Percentiles rank a stretch among this genome's conserved stretches.
These are phyloP conservation scores for Unio delphinus DNA, from an alignment of 2,888 invertebrate genomes.

Conservation along the genomic window DNA sequence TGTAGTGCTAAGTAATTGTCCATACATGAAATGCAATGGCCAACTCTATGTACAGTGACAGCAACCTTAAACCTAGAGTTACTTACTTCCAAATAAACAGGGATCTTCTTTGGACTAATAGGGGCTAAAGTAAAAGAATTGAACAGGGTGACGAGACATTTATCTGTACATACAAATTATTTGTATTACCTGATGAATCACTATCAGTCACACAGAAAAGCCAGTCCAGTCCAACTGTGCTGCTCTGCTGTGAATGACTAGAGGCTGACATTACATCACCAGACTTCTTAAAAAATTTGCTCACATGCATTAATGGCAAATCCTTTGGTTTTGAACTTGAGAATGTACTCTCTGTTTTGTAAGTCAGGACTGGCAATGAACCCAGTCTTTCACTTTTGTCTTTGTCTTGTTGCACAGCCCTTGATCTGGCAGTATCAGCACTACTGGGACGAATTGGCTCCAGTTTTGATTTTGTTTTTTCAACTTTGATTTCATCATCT, in stretches of 20 bases:
- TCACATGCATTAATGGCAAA: constrained; percentile 32
- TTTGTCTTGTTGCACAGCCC: constrained; percentile 11
- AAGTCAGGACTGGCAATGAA: constrained; percentile 31
- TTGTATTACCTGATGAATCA: constrained; percentile 52
- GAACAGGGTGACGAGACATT: too few species aligned
- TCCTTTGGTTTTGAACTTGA: constrained; percentile 27
- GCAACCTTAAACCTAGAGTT: too few species aligned
- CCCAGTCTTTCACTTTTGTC: constrained; percentile 16
- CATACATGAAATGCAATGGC: too few species aligned
- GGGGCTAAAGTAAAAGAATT: too few species aligned
- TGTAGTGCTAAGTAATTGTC: too few species aligned
- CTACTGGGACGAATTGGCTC: constrained; percentile 32
- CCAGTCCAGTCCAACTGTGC: constrained; percentile 79
- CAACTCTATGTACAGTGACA: too few species aligned
- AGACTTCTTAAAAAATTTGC: constrained; percentile 30
- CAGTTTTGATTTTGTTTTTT: constrained; percentile 20
- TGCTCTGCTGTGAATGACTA: constrained; percentile 65
- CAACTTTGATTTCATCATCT: constrained; percentile 3
- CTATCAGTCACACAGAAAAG: constrained; percentile 74
- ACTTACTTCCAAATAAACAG: too few species aligned
- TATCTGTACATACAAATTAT: too few species aligned
- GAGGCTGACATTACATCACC: constrained; percentile 20
- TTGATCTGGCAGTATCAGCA: constrained; percentile 25
- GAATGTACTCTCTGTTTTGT: constrained; percentile 8
- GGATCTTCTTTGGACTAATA: too few species aligned